Percentiles rank a stretch among this genome's conserved stretches.
Evolutionary conservation across 53 echinoderm and acorn worm genomes (phyloP).

Genomic region (Henricia sp.): DNA sequence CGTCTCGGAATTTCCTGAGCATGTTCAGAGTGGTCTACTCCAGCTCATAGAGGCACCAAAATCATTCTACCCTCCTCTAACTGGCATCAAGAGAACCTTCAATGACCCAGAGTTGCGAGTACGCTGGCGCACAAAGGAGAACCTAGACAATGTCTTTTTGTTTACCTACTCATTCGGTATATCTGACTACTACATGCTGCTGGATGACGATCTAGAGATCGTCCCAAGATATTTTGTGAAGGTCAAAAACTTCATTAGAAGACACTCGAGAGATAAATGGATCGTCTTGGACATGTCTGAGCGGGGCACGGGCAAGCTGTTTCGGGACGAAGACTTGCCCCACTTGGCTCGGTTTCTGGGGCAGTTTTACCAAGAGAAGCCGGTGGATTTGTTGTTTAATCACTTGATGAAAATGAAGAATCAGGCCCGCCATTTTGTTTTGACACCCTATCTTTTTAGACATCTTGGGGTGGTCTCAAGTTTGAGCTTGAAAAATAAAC

Average conservation of each 20-base stretch:
- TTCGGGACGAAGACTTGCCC: slow-evolving; percentile 1
- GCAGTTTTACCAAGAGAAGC: slow-evolving; percentile 24
- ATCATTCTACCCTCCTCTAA: background rate
- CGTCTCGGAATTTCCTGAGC: background rate
- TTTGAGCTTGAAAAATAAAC: slow-evolving; percentile 6
- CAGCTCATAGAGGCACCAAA: slow-evolving; percentile 1
- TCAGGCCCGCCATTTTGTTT: background rate
- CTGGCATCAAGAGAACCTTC: background rate
- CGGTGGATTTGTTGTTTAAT: background rate
- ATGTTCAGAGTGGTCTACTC: background rate
- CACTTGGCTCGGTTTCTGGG: background rate
- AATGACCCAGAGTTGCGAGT: background rate
- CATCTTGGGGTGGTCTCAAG: slow-evolving; percentile 3
- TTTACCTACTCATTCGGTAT: background rate
- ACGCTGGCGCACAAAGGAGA: background rate
- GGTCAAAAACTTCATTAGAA: background rate
- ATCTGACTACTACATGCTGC: slow-evolving; percentile 1
- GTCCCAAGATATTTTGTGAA: background rate
- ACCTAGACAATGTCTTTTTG: background rate
- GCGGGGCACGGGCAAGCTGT: background rate
- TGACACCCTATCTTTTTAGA: background rate
- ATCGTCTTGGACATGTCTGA: background rate
- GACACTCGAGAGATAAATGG: background rate
- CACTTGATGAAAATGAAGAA: background rate
- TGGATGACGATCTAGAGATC: background rate